Evolutionary conservation across 1,140 invertebrate genomes (phyloP), one percentile per base, ranked within the genome.

Genomic region (Drosophila oshimai): DNA sequence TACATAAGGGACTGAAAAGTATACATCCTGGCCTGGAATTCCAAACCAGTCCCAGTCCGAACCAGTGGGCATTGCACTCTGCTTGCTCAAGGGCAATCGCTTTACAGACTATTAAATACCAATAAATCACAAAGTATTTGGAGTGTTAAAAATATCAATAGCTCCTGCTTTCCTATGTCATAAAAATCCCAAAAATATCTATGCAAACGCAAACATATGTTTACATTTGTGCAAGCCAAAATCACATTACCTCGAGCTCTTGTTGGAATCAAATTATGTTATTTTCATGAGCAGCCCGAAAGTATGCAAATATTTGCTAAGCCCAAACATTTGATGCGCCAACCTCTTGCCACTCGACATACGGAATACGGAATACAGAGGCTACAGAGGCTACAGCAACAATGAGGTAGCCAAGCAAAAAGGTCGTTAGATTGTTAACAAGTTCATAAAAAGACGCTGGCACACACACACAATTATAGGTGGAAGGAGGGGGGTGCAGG

Each of bases 371-470:
- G 42, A 46, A n/a, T n/a, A n/a, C n/a, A n/a, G n/a, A 58, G 44
- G 31, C n/a, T n/a, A n/a, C 39, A 36, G 34, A 26, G 5, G 45
- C 31, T 44, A 31, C n/a, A 20, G 37, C 68, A 34, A 65, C 64
- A 67, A 67, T 29, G 34, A 44, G 51, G 37, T 51, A 34, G 60
- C 29, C 49, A n/a, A 42, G 53, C 34, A 46, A 68, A 86, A 87
- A 87, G 83, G 83, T 87, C 81, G 81, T 87, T 74, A 81, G 76
- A 81, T 87, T 88, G 81, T 87, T 87, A 87, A 81, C 81, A 87
- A 81, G 81, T 87, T 86, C 81, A 86, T 86, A 86, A 86, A 87
- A 87, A 86, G 76, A 87, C 72, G 62, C 65, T 72, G 50, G n/a
- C 37, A 31, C 36, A 36, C 18, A 20, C 33, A 24, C 41, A 74